These are phyloP conservation scores for Sisor rabdophorus DNA, from an alignment of 2,113 vertebrate genomes.

Conservation along the genomic window DNA sequence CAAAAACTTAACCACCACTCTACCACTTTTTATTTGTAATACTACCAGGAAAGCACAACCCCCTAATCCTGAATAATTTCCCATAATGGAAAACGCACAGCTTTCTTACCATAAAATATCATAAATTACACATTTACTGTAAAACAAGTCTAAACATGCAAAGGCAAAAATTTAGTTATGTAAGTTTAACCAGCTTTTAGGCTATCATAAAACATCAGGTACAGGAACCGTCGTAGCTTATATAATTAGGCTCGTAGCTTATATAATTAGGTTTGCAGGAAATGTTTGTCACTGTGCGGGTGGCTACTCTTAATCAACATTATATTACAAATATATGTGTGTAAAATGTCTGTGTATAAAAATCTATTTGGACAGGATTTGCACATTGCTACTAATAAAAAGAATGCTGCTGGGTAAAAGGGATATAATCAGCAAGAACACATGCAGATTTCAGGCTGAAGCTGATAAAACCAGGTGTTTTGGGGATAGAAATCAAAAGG, in stretches of 20 bases:
- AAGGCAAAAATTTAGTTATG: no score
- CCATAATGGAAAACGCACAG: neutral
- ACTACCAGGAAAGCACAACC: neutral
- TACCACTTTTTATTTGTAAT: no score
- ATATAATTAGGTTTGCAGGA: neutral
- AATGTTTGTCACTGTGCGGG: slow-evolving; percentile 7
- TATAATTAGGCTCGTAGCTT: neutral
- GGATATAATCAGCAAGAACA: no score
- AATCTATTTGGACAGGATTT: neutral
- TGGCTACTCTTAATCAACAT: neutral
- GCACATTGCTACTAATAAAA: neutral
- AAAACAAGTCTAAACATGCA: neutral
- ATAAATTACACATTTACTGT: neutral
- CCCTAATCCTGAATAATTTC: no score
- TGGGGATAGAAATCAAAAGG: no score
- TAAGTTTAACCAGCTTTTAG: neutral
- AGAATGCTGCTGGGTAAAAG: neutral
- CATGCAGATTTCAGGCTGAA: neutral
- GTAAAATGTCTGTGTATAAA: neutral
- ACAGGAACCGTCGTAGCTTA: neutral
- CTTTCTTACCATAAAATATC: neutral
- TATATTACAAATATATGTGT: neutral
- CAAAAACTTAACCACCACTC: no score
- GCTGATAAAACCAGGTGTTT: no score
- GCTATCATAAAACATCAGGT: neutral